These are phyloP conservation scores for Bradypus variegatus DNA, from an alignment of 2,797 vertebrate genomes.

Conservation along the genomic window DNA sequence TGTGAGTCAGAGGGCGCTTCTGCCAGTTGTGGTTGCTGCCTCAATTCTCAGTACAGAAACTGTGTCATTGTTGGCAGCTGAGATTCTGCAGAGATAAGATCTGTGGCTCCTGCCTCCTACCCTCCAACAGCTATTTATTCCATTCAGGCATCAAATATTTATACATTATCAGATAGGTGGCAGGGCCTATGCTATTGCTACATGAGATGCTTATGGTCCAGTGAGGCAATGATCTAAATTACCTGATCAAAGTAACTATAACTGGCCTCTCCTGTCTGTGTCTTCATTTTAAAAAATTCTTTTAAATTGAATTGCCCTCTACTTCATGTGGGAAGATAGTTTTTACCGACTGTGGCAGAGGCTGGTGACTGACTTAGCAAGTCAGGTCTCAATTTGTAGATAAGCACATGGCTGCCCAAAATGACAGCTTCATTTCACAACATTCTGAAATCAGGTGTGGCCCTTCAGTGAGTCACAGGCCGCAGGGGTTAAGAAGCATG, in stretches of 20 bases:
- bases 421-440: neutral
- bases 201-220: neutral
- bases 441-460: neutral
- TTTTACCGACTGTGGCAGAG: neutral
- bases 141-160: conserved; percentile 10
- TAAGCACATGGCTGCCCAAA: neutral
- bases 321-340: neutral
- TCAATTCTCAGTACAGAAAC: neutral
- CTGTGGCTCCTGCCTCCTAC: neutral
- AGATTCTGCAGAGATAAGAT: neutral
- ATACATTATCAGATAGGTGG: neutral
- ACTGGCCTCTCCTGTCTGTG: neutral
- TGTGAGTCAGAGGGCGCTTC: neutral
- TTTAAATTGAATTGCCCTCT: neutral
- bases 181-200: neutral
- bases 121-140: neutral
- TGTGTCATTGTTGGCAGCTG: neutral
- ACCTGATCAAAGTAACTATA: neutral
- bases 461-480: neutral
- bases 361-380: neutral
- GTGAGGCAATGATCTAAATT: neutral
- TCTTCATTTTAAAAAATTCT: neutral
- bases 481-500: neutral
- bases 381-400: neutral
- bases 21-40: neutral